phyloP scores from a whole-genome alignment of 1,140 invertebrate genomes.

The Drosophila subpulchrella region DNA sequence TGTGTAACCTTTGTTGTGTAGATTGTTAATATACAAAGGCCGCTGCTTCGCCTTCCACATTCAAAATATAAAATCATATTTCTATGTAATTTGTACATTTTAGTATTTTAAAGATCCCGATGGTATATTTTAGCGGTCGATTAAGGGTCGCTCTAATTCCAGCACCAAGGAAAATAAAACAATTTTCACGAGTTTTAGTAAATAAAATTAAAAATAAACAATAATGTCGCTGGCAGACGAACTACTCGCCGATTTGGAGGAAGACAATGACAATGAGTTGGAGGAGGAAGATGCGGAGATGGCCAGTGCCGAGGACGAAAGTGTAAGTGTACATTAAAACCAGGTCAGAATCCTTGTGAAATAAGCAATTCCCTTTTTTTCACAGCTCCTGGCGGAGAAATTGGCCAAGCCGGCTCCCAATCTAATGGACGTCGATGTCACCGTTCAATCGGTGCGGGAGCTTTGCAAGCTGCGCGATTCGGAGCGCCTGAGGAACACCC shows the following conservation, averaged over 20 bases:
- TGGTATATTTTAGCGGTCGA: not conserved
- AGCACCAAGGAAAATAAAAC: slow-evolving; percentile 1
- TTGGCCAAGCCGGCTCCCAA: slow-evolving; percentile 85
- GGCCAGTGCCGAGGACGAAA: slow-evolving; percentile 56
- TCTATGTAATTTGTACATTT: not conserved
- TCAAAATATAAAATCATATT: no score
- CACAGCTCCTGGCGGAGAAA: slow-evolving; percentile 71
- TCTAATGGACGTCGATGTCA: slow-evolving; percentile 90
- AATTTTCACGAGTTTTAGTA: slow-evolving; percentile 3
- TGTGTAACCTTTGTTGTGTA: no score
- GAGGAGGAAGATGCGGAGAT: slow-evolving; percentile 87
- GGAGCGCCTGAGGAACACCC: slow-evolving; percentile 89
- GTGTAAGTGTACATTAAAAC: slow-evolving; percentile 28
- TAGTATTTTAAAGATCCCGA: not conserved
- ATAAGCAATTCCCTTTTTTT: slow-evolving; percentile 15
- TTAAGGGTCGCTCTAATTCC: not conserved
- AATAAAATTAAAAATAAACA: slow-evolving; percentile 5
- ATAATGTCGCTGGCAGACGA: slow-evolving; percentile 98
- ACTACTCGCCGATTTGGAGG: slow-evolving; percentile 96
- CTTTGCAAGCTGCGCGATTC: slow-evolving; percentile 95
- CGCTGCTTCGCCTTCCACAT: no score
- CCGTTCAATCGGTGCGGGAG: slow-evolving; percentile 90
- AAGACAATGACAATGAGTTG: slow-evolving; percentile 91
- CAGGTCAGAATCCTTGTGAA: no score
- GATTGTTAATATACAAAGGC: no score